Conservation (phyloP, 1,140 invertebrate genomes). For the Drosophila nannoptera region DNA sequence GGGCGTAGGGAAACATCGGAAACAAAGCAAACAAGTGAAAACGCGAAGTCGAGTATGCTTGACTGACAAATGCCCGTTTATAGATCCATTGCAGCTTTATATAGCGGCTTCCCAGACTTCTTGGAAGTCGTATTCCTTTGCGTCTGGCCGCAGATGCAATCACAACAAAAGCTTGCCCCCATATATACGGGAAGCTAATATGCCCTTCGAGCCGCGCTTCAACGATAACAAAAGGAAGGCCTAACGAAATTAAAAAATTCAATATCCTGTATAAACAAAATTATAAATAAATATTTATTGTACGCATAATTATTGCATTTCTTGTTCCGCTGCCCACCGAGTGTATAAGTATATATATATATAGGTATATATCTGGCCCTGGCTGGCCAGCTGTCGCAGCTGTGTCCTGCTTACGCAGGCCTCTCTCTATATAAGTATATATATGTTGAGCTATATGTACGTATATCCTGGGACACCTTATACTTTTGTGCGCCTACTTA, state of each 20-base stretch:
- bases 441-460: not conserved
- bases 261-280: conserved; percentile 73
- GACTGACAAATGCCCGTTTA: no score
- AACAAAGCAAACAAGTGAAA: no score
- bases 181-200: not conserved
- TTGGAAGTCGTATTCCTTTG: no score
- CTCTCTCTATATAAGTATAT: no score
- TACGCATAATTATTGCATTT: conserved; percentile 65
- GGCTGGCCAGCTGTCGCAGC: conserved; percentile 50
- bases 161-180: not conserved
- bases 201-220: not conserved
- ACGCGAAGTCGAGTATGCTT: no score
- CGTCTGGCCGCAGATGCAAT: not conserved
- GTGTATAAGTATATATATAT: not conserved
- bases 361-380: conserved; percentile 1
- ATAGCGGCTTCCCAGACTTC: no score
- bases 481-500: conserved; percentile 50
- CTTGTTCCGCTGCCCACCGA: conserved; percentile 28
- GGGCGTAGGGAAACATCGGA: no score
- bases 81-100: no score
- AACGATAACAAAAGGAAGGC: conserved; percentile 3
- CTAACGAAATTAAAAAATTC: conserved; percentile 72
- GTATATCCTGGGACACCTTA: conserved; percentile 14
- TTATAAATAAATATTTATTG: conserved; percentile 77
- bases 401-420: conserved; percentile 35